Evolutionary conservation across 2,797 vertebrate species (phyloP).

Genomic region (Xerus rutilus): DNA sequence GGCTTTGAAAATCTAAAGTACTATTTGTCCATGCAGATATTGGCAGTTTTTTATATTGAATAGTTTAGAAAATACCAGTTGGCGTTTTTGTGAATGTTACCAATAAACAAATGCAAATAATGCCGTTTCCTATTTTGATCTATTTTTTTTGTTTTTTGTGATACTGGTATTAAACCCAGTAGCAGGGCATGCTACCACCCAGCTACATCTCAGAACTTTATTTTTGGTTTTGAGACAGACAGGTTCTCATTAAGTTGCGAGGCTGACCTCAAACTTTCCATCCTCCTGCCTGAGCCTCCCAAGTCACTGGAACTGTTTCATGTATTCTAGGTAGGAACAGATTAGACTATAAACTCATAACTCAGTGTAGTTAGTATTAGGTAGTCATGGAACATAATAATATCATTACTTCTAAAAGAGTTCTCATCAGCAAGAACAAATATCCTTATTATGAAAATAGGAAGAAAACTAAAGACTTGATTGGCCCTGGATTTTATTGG

Average conservation of each 20-base stretch:
- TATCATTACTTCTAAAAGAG: not conserved
- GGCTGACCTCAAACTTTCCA: too few species aligned
- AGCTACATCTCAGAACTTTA: too few species aligned
- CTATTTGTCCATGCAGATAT: not conserved
- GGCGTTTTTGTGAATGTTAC: not conserved
- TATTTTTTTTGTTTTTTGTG: too few species aligned
- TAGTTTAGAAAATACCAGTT: not conserved
- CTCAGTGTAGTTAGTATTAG: not conserved
- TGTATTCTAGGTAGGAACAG: not conserved
- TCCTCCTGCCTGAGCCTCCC: too few species aligned
- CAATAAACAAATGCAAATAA: not conserved
- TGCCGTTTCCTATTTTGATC: too few species aligned
- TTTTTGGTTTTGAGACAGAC: too few species aligned
- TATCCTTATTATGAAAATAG: not conserved
- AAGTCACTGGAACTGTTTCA: not conserved
- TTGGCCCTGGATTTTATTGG: not conserved
- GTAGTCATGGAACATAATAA: not conserved
- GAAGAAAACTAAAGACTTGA: not conserved
- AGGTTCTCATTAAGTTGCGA: too few species aligned
- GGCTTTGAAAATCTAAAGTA: not conserved
- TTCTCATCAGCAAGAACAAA: not conserved
- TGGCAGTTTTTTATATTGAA: constrained; percentile 2
- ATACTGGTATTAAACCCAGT: too few species aligned
- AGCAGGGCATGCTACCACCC: too few species aligned
- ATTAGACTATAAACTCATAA: not conserved